Evolutionary conservation across 2,888 invertebrate genomes (phyloP), one percentile per base, ranked within the genome.

Genomic region (Heliconius sara): DNA sequence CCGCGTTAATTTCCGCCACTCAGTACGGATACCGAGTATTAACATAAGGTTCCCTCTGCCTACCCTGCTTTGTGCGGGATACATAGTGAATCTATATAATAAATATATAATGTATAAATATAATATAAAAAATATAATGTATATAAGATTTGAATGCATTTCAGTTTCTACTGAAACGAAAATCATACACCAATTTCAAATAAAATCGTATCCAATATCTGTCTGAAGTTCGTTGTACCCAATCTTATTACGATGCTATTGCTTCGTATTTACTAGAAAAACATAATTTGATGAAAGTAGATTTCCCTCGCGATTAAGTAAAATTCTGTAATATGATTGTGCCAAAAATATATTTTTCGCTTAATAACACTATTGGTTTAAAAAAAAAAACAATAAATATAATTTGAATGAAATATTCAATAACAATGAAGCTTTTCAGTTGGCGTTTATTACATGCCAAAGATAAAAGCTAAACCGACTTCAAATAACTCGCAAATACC

Each of bases 161-260:
- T n/a, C 39, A 13, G 27, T n/a, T 70, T 70, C 25, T 13, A 43
- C 25, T 70, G n/a, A 70, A 25, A 43, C 43, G n/a, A 25, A 43
- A 25, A 43, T 70, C 47, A 43, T 47, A 25, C 25, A 43, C 68
- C 70, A 43, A 70, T 70, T 47, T 9, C 43, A 43, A 43, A 25
- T 68, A 13, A 12, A 70, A 70, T 70, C 16, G 43, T 25, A 70
- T 25, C 70, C 25, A 70, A 70, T 25, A 19, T 52, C 52, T 16
- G 70, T 70, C 70, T 70, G 70, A 43, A 70, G 70, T 70, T 70
- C 43, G 16, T 25, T 47, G 70, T 19, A 70, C 70, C 70, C 70
- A 25, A 25, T 43, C 43, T 13, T 70, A 70, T 70, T 47, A 70
- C 43, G 25, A 13, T 70, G 70, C 43, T 25, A 27, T 70, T 43